Evolutionary conservation across 1,140 invertebrate species (phyloP).

Genomic region (Cotesia glomerata): DNA sequence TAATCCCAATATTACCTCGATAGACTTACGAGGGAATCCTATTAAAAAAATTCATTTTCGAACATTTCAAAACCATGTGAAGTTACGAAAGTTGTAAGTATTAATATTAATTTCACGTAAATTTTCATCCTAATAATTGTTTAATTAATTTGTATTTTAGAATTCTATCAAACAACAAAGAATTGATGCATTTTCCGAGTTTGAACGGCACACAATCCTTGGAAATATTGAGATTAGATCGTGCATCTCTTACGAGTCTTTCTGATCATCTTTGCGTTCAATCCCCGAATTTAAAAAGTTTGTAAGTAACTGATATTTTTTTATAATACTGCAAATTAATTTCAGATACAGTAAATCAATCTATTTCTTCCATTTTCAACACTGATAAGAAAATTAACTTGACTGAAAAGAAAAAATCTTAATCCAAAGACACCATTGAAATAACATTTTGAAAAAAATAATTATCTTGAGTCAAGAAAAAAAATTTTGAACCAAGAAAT

Average conservation of each 20-base stretch:
- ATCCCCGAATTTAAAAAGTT: slow-evolving; percentile 79
- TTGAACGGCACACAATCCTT: slow-evolving; percentile 79
- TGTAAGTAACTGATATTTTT: slow-evolving; percentile 72
- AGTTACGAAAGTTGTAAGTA: slow-evolving; percentile 77
- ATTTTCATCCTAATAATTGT: neutral
- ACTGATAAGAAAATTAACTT: no score
- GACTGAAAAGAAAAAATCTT: no score
- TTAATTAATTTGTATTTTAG: slow-evolving; percentile 62
- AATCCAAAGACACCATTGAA: no score
- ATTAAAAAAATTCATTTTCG: slow-evolving; percentile 69
- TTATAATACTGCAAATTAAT: no score
- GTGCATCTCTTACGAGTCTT: slow-evolving; percentile 75
- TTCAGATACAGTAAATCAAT: no score
- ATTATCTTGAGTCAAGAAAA: no score
- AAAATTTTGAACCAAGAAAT: no score
- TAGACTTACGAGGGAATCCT: slow-evolving; percentile 77
- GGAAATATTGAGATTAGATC: slow-evolving; percentile 82
- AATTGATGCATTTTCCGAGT: slow-evolving; percentile 79
- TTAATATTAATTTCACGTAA: neutral
- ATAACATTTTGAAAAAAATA: no score
- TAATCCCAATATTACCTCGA: slow-evolving; percentile 65
- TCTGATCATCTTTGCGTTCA: slow-evolving; percentile 78
- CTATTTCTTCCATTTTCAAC: no score
- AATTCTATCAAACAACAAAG: slow-evolving; percentile 83
- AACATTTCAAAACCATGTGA: slow-evolving; percentile 71